These are phyloP conservation scores for Microctonus hyperodae DNA, from an alignment of 2,888 invertebrate genomes.

Conservation along the genomic window DNA sequence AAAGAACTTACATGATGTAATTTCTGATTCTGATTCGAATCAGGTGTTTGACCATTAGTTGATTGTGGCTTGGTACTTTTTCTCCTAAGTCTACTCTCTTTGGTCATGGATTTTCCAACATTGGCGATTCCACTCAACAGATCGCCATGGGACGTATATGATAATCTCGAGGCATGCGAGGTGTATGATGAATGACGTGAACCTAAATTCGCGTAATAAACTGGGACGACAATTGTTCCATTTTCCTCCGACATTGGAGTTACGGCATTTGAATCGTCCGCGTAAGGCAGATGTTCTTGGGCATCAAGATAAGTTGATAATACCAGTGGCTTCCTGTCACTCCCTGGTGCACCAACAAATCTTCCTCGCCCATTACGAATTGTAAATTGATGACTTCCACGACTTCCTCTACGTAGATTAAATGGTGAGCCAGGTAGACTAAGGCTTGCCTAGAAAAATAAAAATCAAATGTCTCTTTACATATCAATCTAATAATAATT, in stretches of 20 bases:
- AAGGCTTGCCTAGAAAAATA: conserved; percentile 82
- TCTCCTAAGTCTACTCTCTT: conserved; percentile 82
- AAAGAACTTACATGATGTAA: conserved; percentile 70
- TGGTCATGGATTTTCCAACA: conserved; percentile 76
- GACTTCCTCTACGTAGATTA: conserved; percentile 88
- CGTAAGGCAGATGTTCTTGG: conserved; percentile 94
- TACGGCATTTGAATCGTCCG: conserved; percentile 96
- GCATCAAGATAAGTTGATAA: conserved; percentile 94
- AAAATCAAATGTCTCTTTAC: conserved; percentile 29
- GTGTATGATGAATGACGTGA: conserved; percentile 95
- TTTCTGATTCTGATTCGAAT: conserved; percentile 68
- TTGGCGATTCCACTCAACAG: conserved; percentile 77
- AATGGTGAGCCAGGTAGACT: conserved; percentile 97
- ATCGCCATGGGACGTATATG: conserved; percentile 94
- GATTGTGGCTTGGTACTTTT: conserved; percentile 73
- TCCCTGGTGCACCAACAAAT: conserved; percentile 80
- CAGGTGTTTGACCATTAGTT: conserved; percentile 67
- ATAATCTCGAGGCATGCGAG: conserved; percentile 91
- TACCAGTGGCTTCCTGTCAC: conserved; percentile 92
- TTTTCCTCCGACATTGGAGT: conserved; percentile 99
- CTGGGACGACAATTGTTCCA: conserved; percentile 92
- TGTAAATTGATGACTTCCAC: conserved; percentile 92
- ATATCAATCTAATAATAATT: too few relatives aligned
- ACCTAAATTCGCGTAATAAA: conserved; percentile 84
- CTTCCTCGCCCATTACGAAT: conserved; percentile 82